Evolutionary conservation across 2,113 vertebrate species (phyloP).

Genomic region (Megaptera novaeangliae): DNA sequence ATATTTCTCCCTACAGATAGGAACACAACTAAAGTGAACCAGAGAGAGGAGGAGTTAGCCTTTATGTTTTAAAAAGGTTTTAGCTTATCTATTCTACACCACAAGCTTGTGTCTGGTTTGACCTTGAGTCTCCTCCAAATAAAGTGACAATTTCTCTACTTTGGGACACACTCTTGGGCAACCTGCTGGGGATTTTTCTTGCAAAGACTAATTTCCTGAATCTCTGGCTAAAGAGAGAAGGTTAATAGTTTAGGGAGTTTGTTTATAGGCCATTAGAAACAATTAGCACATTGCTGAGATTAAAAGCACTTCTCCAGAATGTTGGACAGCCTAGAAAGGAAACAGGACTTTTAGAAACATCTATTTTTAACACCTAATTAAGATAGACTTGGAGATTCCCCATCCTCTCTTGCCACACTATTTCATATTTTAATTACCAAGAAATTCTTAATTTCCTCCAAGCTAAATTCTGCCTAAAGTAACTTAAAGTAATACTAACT

Average conservation of each 20-base stretch:
- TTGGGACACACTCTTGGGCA: neutral
- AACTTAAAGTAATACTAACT: neutral
- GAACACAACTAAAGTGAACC: too few relatives aligned
- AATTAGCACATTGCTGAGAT: conserved; percentile 59
- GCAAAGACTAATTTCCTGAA: conserved; percentile 55
- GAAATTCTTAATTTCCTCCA: conserved; percentile 44
- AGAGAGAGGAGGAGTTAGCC: too few relatives aligned
- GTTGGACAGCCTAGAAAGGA: conserved; percentile 26
- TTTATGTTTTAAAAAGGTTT: neutral
- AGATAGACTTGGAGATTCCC: conserved; percentile 11
- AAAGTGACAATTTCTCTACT: neutral
- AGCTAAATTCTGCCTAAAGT: neutral
- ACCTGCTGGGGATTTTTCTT: neutral
- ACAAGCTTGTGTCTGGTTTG: neutral
- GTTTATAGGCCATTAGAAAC: conserved; percentile 70
- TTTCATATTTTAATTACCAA: conserved; percentile 58
- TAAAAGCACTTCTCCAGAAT: neutral
- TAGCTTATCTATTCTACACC: neutral
- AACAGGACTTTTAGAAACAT: neutral
- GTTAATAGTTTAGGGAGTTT: conserved; percentile 68
- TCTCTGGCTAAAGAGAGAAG: conserved; percentile 53
- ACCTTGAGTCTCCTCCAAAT: conserved; percentile 42
- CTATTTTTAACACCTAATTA: conserved; percentile 70
- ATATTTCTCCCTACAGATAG: neutral
- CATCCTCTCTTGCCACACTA: neutral